phyloP scores from a whole-genome alignment of 2,113 vertebrate species.

The Lycaon pictus region DNA sequence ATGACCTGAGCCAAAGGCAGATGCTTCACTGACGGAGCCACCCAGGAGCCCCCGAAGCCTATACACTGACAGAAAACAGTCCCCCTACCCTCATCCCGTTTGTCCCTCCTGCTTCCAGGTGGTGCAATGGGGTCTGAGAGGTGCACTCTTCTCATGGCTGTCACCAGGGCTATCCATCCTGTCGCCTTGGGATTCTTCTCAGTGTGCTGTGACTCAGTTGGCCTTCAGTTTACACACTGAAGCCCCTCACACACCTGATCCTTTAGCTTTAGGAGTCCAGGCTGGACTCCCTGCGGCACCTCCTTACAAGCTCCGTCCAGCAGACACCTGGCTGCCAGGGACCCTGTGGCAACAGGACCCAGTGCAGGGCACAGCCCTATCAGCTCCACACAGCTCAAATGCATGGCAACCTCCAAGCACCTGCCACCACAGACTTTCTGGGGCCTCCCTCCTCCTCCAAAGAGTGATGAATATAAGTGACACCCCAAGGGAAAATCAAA shows the following conservation, averaged over 20 bases:
- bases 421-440: not conserved
- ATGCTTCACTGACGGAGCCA: not conserved
- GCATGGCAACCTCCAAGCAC: accelerated
- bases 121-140: accelerated
- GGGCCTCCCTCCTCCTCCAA: too few relatives aligned
- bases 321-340: not conserved
- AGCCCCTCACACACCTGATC: not conserved
- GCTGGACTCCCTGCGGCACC: too few relatives aligned
- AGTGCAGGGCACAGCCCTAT: not conserved
- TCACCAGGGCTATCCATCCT: not conserved
- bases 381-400: accelerated
- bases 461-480: accelerated
- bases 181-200: not conserved
- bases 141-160: not conserved
- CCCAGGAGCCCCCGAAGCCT: not conserved
- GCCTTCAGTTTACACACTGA: not conserved
- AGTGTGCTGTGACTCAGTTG: not conserved
- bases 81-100: accelerated
- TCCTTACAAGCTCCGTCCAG: not conserved
- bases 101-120: too few relatives aligned
- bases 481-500: too few relatives aligned
- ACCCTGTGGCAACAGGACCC: not conserved
- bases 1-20: not conserved
- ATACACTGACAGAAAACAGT: accelerated
- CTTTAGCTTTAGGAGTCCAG: not conserved